These are phyloP conservation scores for Megalopta genalis DNA, from an alignment of 1,140 invertebrate species.

Conservation along the genomic window DNA sequence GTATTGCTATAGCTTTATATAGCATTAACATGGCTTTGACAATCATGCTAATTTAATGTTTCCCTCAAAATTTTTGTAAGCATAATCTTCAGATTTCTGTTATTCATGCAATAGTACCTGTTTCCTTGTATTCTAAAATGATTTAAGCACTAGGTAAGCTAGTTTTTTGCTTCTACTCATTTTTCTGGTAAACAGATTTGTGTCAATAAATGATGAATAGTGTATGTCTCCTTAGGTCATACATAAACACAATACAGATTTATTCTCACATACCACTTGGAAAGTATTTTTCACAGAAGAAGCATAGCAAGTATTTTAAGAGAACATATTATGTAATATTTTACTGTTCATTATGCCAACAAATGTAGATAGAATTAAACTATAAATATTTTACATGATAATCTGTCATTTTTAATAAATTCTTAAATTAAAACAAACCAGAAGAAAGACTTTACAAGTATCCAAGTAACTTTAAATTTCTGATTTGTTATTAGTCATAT, in stretches of 20 bases:
- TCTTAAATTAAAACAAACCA: not conserved
- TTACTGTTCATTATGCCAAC: not conserved
- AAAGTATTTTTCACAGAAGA: not conserved
- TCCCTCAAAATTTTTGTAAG: constrained; percentile 52
- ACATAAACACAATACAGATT: not conserved
- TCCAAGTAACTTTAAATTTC: not conserved
- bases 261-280: not conserved
- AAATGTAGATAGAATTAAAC: not conserved
- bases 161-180: constrained; percentile 27
- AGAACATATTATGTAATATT: not conserved
- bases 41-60: constrained; percentile 61
- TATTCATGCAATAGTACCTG: constrained; percentile 36
- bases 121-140: constrained; percentile 33
- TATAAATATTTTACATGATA: no score
- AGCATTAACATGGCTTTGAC: constrained; percentile 64
- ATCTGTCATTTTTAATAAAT: not conserved
- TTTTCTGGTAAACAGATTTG: constrained; percentile 17
- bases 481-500: not conserved
- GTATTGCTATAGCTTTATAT: constrained; percentile 62
- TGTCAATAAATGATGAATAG: constrained; percentile 22
- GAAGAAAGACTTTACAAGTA: not conserved
- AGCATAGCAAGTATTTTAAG: not conserved
- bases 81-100: constrained; percentile 43
- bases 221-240: constrained; percentile 11
- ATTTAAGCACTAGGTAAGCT: constrained; percentile 48